phyloP scores from a whole-genome alignment of 1,140 invertebrate genomes.

The Chrysoperla carnea region DNA sequence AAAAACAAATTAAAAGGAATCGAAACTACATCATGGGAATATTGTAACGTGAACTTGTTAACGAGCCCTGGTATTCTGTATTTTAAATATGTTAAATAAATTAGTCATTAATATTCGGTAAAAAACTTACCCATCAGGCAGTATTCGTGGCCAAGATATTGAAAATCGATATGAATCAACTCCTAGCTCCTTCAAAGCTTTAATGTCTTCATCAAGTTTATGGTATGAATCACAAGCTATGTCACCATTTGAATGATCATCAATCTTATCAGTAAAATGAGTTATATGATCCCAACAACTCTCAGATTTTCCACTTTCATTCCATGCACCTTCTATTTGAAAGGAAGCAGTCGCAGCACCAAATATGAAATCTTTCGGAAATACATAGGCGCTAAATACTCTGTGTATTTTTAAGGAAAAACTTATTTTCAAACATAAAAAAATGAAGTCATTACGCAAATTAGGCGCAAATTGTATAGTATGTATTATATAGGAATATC shows the following conservation, averaged over 20 bases:
- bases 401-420: too few relatives aligned
- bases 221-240: constrained; percentile 51
- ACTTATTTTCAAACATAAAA: too few relatives aligned
- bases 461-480: too few relatives aligned
- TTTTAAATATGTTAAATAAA: too few relatives aligned
- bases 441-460: too few relatives aligned
- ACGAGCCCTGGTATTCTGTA: too few relatives aligned
- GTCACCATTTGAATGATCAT: constrained; percentile 31
- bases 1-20: too few relatives aligned
- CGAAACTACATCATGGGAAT: too few relatives aligned
- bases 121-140: constrained; percentile 28
- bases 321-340: constrained; percentile 38
- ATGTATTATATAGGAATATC: too few relatives aligned
- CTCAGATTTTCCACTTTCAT: constrained; percentile 29
- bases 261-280: constrained; percentile 26
- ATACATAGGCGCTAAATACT: constrained; percentile 8
- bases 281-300: constrained; percentile 35
- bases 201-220: constrained; percentile 42
- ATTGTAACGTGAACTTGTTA: too few relatives aligned
- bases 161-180: constrained; percentile 36
- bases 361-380: constrained; percentile 31
- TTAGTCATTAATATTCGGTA: too few relatives aligned
- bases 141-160: constrained; percentile 41
- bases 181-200: constrained; percentile 32
- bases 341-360: constrained; percentile 31